Base-by-base conservation (phyloP, 2,888 invertebrate species). In the Drosophila macrospina region DNA sequence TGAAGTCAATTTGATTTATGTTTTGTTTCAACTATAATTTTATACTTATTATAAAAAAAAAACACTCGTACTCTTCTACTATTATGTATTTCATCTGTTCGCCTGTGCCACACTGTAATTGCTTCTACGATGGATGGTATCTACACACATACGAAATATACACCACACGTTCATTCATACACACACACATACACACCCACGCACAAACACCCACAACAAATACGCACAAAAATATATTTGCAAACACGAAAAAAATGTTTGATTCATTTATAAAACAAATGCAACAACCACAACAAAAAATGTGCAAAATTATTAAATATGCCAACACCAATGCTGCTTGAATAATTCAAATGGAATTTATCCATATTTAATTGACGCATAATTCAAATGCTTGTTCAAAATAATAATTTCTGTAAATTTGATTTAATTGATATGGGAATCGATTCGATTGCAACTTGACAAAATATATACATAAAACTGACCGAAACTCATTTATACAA, bases 21-120 rank as follows among this genome's bases (percentile, higher is more conserved):
- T 65, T 57, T 66, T 62, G 44, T 64, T 69, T 62, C 56, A 7
- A 55, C 63, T 75, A 65, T 75, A 57, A 73, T 75, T 75, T 75
- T 68, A 55, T 55, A 75, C 67, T 77, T 75, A 75, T 86, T 69
- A 69, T 74, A 61, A 69, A 78, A 78, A 78, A 81, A 78, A 73
- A 69, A 70, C 80, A 86, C 74, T 84, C 85, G 86, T 86, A 74
- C 74, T 88, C 74, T 84, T 88, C 86, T 86, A 88, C 86, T 89
- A 75, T 75, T 89, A 90, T 91, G 91, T 88, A 88, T 91, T 89
- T 90, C 91, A 91, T 89, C 92, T 91, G 90, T 91, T 91, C 91
- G 91, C 90, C 90, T 91, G 90, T 89, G 86, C 81, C 82, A 81
- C 69, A 81, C 71, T 86, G 84, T 88, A 85, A 83, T 88, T 88